Conservation (phyloP, 2,113 vertebrate genomes). For the Charina bottae region DNA sequence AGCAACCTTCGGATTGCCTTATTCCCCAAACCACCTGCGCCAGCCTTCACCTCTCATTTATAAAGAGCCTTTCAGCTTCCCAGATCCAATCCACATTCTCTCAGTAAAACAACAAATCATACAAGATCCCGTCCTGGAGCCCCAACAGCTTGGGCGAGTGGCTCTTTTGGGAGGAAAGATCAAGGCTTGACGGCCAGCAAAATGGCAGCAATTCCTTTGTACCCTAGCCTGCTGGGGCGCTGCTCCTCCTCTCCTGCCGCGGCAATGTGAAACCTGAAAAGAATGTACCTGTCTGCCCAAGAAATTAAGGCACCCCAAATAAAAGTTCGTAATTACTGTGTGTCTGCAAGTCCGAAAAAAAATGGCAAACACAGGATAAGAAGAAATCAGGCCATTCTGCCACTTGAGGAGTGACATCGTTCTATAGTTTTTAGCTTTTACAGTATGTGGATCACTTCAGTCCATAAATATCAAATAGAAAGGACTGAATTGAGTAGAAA, state of each 20-base stretch:
- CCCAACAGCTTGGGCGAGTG: conserved; percentile 43
- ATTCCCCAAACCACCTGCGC: conserved; percentile 48
- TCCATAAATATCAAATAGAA: not conserved
- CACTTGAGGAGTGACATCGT: not conserved
- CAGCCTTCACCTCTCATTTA: conserved; percentile 70
- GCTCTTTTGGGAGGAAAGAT: conserved; percentile 46
- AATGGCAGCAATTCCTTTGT: not conserved
- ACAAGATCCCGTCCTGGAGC: not conserved
- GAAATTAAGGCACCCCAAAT: not conserved
- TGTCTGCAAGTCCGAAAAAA: not conserved
- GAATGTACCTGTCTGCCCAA: not conserved
- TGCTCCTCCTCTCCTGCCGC: not conserved
- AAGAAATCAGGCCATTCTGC: not conserved
- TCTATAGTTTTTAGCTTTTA: not conserved
- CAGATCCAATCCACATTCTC: not conserved
- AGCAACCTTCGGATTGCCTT: conserved; percentile 60
- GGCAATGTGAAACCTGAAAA: not conserved
- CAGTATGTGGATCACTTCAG: not conserved
- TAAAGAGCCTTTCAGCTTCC: conserved; percentile 45
- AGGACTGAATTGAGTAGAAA: not conserved
- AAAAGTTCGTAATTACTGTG: not conserved
- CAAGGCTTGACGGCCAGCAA: not conserved
- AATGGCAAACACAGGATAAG: not conserved
- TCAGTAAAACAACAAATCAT: not conserved
- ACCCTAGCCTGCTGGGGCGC: not conserved